Base-by-base conservation (phyloP, 2,888 invertebrate genomes). In the Fragum sueziense region DNA sequence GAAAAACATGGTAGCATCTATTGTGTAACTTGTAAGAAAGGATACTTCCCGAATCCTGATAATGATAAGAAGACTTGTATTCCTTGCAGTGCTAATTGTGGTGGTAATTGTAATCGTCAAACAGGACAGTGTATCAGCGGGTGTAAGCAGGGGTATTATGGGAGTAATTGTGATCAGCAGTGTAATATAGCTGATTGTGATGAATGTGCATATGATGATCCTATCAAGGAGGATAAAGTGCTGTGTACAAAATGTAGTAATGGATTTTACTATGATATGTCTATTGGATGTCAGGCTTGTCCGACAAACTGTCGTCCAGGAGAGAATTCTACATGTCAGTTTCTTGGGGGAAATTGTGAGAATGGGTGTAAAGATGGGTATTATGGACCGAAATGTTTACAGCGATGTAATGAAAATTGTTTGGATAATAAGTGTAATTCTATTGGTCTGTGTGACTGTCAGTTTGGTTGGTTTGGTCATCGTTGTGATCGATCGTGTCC, bases 101-200 rank as follows among this genome's bases (percentile, higher is more conserved):
- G 70, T 31, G 14, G 69, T 33, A 70, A 51, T 0, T 86, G 86
- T 75, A 73, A 79, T 54, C 33, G 52, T 0, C 27, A 20, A 2
- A 81, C 70, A 65, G 86, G 85, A 1, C 57, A 78, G 47, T 86
- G 87, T 72, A 9, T 34, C 6, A 54, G 52, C 31, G 85, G 84
- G 20, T 87, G 87, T 80, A 47, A 74, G 25, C 29, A 47, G n/a
- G 85, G 85, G 33, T 86, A 72, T 74, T 83, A 73, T 73, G 87
- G 87, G 1, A 37, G 62, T 33, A 31, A 29, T 1, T 87, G 87
- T 65, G 57, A 84, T 52, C 59, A 69, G 14, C 27, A 68, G 22
- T 86, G 86, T 75, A 73, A 41, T 1, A 76, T 84, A 33, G 37
- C 54, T 31, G 52, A 81, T 41, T 85, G 85, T 79, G 27, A 65